Percentiles rank a stretch among this genome's conserved stretches.
Conservation (phyloP, 64 coral and sea anemone species). For the Pachyseris speciosa region DNA sequence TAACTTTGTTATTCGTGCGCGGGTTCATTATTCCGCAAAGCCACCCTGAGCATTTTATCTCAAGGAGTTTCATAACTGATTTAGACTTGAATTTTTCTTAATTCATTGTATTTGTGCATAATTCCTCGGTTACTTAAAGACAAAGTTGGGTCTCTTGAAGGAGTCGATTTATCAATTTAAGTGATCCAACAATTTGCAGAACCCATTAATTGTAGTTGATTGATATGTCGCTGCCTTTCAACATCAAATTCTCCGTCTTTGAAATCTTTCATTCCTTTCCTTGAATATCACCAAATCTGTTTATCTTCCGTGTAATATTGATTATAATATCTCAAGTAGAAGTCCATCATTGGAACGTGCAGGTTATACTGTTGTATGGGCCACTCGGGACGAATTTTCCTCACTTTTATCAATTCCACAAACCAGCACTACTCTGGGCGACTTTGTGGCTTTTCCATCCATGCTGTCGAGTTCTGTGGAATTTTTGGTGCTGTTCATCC, state of each 20-base stretch:
- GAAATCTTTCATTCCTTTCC: neutral
- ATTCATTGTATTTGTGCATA: neutral
- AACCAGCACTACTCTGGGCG: slow-evolving; percentile 45
- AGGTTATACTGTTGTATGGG: slow-evolving; percentile 42
- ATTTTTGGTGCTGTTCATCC: neutral
- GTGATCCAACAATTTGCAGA: neutral
- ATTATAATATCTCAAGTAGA: neutral
- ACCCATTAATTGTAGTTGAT: neutral
- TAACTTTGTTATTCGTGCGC: neutral
- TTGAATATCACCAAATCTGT: neutral
- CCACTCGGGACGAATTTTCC: slow-evolving; percentile 6
- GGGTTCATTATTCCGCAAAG: no score
- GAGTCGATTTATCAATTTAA: neutral
- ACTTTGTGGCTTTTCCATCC: slow-evolving; percentile 9
- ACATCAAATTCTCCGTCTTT: neutral
- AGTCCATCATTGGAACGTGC: neutral
- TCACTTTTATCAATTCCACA: slow-evolving; percentile 64
- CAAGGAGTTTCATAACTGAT: neutral
- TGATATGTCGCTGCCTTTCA: neutral
- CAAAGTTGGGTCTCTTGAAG: neutral
- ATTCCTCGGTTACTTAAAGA: neutral
- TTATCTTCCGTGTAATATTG: slow-evolving; percentile 1
- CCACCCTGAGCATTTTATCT: no score
- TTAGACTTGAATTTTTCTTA: neutral
- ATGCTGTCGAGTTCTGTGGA: slow-evolving; percentile 2